Conservation (phyloP, 1,140 invertebrate species). For the Mizuhopecten yessoensis region DNA sequence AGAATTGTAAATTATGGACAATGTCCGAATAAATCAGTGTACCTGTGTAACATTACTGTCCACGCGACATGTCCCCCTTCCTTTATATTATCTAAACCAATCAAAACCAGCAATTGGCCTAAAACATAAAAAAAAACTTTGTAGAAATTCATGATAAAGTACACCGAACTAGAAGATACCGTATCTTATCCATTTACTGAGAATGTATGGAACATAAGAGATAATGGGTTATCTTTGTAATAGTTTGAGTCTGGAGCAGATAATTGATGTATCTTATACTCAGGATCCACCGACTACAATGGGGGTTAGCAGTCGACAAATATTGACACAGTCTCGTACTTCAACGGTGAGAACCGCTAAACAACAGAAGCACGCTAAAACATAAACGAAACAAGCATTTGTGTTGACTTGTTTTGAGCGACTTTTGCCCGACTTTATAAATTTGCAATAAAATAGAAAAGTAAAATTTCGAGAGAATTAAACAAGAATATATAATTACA, state of each 20-base stretch:
- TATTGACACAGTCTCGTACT: not conserved
- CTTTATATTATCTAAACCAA: not conserved
- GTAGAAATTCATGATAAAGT: not conserved
- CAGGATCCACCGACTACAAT: not conserved
- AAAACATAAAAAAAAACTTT: not conserved
- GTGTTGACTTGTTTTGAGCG: too few species aligned
- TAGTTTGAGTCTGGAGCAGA: not conserved
- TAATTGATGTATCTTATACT: not conserved
- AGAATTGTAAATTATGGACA: too few species aligned
- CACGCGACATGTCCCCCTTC: too few species aligned
- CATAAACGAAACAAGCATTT: not conserved
- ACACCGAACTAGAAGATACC: not conserved
- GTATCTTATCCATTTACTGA: not conserved
- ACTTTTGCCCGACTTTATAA: too few species aligned
- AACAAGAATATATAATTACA: too few species aligned
- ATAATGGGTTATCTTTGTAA: constrained; percentile 23
- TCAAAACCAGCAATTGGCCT: not conserved
- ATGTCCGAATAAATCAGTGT: too few species aligned
- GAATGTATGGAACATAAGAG: not conserved
- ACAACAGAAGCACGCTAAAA: not conserved
- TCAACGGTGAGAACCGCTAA: too few species aligned
- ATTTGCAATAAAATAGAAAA: too few species aligned
- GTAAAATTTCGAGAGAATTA: too few species aligned
- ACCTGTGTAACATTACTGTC: too few species aligned
- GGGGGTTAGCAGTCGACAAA: not conserved